These are phyloP conservation scores for Dolichallabes microphthalmus DNA, from an alignment of 2,113 vertebrate species.

Conservation along the genomic window DNA sequence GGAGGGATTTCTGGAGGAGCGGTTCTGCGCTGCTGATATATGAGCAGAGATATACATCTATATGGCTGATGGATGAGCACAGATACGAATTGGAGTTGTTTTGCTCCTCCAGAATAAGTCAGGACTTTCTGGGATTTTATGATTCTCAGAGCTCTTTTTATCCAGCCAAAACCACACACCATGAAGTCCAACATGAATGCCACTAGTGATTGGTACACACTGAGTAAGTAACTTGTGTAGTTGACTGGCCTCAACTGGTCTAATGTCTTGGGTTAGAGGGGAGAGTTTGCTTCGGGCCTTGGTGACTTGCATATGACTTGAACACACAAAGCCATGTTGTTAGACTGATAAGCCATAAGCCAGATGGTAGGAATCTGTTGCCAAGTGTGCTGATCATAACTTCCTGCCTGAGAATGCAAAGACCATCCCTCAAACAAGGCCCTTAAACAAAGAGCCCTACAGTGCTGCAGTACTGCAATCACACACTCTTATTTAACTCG, in stretches of 20 bases:
- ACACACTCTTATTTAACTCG: neutral
- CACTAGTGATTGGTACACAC: conserved; percentile 15
- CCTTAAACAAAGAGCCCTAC: conserved; percentile 69
- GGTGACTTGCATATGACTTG: conserved; percentile 53
- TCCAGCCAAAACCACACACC: conserved; percentile 30
- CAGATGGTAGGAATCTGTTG: conserved; percentile 69
- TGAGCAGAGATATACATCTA: conserved; percentile 50
- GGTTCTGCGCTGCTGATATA: conserved; percentile 39
- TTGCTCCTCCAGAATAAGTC: conserved; percentile 29
- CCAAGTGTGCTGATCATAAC: conserved; percentile 67
- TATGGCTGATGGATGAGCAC: conserved; percentile 42
- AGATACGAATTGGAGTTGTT: conserved; percentile 53
- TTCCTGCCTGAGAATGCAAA: conserved; percentile 66
- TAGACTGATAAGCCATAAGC: conserved; percentile 54
- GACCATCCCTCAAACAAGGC: conserved; percentile 63
- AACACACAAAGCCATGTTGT: conserved; percentile 75
- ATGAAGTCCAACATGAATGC: conserved; percentile 31
- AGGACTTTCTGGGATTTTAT: conserved; percentile 4
- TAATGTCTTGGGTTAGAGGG: conserved; percentile 43
- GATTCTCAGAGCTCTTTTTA: conserved; percentile 11
- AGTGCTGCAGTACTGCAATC: conserved; percentile 35
- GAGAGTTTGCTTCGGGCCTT: conserved; percentile 44
- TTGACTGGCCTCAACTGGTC: conserved; percentile 35
- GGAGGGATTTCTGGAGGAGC: neutral
- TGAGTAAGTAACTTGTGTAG: neutral